Percentiles rank a stretch among this genome's conserved stretches.
phyloP scores from a whole-genome alignment of 2,113 vertebrate species.

The western clawed frog (Xenopus tropicalis) region UCB_Xtro_10.0 CM004443.2:145097001-145097500 shows the following conservation, averaged over 20 bases:
- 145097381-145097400: background rate
- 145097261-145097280: background rate
- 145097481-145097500: too few relatives aligned
- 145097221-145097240: slow-evolving; percentile 4
- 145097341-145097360: background rate
- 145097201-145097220: slow-evolving; percentile 6
- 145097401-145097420: background rate
- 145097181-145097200: slow-evolving; percentile 19
- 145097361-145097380: background rate
- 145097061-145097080: slow-evolving; percentile 39
- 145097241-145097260: slow-evolving; percentile 24
- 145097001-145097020: background rate
- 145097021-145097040: background rate
- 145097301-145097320: background rate
- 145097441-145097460: too few relatives aligned
- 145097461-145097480: too few relatives aligned
- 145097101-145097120: slow-evolving; percentile 45
- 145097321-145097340: too few relatives aligned
- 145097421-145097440: too few relatives aligned
- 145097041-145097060: slow-evolving; percentile 12
- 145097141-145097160: slow-evolving; percentile 21
- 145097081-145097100: slow-evolving; percentile 45
- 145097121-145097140: slow-evolving; percentile 30
- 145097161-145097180: slow-evolving; percentile 31
- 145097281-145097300: background rate